Conservation (phyloP, 1,140 invertebrate genomes). For the Trichogramma pretiosum region DNA sequence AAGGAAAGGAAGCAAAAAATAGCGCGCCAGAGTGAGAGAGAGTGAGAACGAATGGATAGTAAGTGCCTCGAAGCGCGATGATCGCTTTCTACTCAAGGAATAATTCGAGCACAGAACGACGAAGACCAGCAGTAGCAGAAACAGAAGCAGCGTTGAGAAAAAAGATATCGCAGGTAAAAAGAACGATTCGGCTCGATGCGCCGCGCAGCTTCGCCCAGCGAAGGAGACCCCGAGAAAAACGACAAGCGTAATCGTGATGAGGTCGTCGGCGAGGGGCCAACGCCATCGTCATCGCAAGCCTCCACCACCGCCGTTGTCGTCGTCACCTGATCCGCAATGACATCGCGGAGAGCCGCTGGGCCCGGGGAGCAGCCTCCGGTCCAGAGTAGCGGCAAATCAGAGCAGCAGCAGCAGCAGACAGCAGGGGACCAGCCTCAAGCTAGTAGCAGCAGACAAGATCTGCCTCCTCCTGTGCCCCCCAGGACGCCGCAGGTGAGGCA, state of each 20-base stretch:
- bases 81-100: too few relatives aligned
- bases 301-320: not conserved
- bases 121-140: slow-evolving; percentile 16
- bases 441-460: slow-evolving; percentile 28
- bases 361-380: slow-evolving; percentile 38
- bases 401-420: slow-evolving; percentile 37
- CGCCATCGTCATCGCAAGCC: not conserved
- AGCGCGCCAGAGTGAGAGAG: too few relatives aligned
- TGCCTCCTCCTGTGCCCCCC: slow-evolving; percentile 19
- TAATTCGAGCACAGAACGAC: slow-evolving; percentile 17
- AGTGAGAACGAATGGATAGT: too few relatives aligned
- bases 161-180: slow-evolving; percentile 8
- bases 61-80: too few relatives aligned
- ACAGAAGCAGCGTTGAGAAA: slow-evolving; percentile 15
- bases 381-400: slow-evolving; percentile 37
- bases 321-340: slow-evolving; percentile 31
- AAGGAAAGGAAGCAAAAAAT: too few relatives aligned
- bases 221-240: not conserved
- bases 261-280: not conserved
- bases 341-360: slow-evolving; percentile 38
- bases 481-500: slow-evolving; percentile 31
- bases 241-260: not conserved
- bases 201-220: not conserved
- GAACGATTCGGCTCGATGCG: slow-evolving; percentile 1
- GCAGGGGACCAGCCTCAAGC: slow-evolving; percentile 29